Evolutionary conservation across 2,113 vertebrate genomes (phyloP).

Genomic region (Lontra canadensis): DNA sequence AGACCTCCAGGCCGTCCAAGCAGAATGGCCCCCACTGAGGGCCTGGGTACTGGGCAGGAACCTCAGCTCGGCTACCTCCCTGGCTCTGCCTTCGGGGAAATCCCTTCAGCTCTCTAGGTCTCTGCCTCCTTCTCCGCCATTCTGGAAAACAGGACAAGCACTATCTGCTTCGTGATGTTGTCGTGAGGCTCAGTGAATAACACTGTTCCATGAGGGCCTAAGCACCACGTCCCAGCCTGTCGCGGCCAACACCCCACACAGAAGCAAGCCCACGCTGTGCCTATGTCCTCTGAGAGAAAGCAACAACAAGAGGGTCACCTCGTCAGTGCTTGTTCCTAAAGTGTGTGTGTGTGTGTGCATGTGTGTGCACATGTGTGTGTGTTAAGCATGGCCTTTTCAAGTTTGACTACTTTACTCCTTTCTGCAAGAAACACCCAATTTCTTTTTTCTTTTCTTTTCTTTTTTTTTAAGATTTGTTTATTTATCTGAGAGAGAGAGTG

Average conservation of each 20-base stretch:
- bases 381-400: not conserved
- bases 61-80: not conserved
- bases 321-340: not conserved
- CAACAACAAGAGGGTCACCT: not conserved
- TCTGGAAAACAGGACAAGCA: not conserved
- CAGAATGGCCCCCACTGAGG: not conserved
- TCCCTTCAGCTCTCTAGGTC: not conserved
- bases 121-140: not conserved
- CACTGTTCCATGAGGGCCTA: accelerated
- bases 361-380: not conserved
- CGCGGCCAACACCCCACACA: accelerated
- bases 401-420: not conserved
- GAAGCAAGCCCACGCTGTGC: not conserved
- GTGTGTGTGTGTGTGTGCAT: not conserved
- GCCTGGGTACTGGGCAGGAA: accelerated
- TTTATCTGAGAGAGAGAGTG: not conserved
- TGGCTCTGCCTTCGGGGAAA: not conserved
- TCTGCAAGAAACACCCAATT: not conserved
- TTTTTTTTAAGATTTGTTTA: not conserved
- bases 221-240: accelerated
- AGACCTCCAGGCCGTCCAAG: not conserved
- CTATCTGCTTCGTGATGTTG: accelerated
- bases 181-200: accelerated
- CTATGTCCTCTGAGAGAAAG: not conserved
- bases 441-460: no score